Evolutionary conservation across 2,113 vertebrate species (phyloP), one percentile per base, ranked within the genome.

Genomic region (Myrmophylax atrothorax): DNA sequence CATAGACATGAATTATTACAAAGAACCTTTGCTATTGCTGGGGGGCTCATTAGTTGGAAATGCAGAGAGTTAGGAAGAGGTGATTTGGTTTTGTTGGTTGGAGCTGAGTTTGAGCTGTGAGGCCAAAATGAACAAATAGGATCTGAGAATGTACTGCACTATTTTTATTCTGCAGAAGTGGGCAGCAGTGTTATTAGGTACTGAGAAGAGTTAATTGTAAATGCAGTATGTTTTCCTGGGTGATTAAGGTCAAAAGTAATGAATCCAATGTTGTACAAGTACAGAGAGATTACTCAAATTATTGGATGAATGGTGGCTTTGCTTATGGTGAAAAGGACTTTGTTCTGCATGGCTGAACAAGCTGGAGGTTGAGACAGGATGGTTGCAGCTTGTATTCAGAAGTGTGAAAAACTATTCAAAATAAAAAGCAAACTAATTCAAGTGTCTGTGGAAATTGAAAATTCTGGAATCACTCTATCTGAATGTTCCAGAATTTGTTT

Each of bases 161-260:
- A 14, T 70, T 42, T 90, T 89, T 75, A 29, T 50, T 29, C 52
- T 15, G 23, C 58, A 47, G 68, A 70, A 38, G 14, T 59, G 38
- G 28, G 50, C 46, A 74, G 33, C 9, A 46, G 50, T 84, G n/a
- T 58, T 84, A 31, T 47, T 82, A 66, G 23, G 35, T 88, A 72
- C 58, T 40, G 47, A 83, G 33, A 79, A 78, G 58, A 89, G 42
- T 81, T 75, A 60, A 50, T 62, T 74, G 74, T 49, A 84, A 91
- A 47, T 44, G 31, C 46, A 29, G 2, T 89, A 35, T 58, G 19
- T 78, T 89, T 81, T 89, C 68, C 44, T 64, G 49, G 26, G 69
- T 53, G n/a, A 66, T 81, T 84, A 87, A 89, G 46, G 69, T 89
- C 72, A 77, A 86, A 89, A 91, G 31, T 84, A 84, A 84, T 74